Conservation (phyloP, 2,113 vertebrate genomes). For the Nettapus auritus region DNA sequence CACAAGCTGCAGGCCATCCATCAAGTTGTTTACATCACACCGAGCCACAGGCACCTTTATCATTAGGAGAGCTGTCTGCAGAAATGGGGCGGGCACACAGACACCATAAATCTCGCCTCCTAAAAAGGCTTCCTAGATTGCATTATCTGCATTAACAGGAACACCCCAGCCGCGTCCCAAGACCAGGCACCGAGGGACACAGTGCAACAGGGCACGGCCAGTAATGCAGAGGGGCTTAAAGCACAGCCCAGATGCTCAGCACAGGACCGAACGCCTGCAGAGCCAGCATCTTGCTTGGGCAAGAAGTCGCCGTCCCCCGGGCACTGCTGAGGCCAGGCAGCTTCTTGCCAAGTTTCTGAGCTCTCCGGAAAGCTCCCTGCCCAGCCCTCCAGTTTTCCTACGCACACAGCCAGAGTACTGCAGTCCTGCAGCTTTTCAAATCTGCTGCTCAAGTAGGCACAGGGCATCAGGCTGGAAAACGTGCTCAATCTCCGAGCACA, state of each 20-base stretch:
- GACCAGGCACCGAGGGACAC: not conserved
- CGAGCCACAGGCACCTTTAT: constrained; percentile 55
- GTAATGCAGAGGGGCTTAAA: not conserved
- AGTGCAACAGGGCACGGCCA: not conserved
- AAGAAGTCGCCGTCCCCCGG: not conserved
- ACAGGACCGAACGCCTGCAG: rapidly evolving
- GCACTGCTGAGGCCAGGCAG: not conserved
- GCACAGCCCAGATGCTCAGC: rapidly evolving
- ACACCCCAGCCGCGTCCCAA: not conserved
- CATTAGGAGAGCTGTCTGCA: constrained; percentile 57
- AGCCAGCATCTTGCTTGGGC: not conserved
- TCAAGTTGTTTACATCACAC: constrained; percentile 68
- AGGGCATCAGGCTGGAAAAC: no score
- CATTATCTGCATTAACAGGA: not conserved
- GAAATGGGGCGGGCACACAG: constrained; percentile 33
- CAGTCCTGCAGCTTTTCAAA: not conserved
- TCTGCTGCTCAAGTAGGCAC: not conserved
- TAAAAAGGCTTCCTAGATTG: not conserved
- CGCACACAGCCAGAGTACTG: not conserved
- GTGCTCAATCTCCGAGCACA: no score
- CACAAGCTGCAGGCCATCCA: constrained; percentile 48
- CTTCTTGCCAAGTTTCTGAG: not conserved
- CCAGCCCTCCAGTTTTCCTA: not conserved
- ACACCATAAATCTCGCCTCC: constrained; percentile 46
- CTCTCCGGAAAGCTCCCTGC: not conserved